Evolutionary conservation across 2,888 invertebrate species (phyloP).

Genomic region (Urechis unicinctus): DNA sequence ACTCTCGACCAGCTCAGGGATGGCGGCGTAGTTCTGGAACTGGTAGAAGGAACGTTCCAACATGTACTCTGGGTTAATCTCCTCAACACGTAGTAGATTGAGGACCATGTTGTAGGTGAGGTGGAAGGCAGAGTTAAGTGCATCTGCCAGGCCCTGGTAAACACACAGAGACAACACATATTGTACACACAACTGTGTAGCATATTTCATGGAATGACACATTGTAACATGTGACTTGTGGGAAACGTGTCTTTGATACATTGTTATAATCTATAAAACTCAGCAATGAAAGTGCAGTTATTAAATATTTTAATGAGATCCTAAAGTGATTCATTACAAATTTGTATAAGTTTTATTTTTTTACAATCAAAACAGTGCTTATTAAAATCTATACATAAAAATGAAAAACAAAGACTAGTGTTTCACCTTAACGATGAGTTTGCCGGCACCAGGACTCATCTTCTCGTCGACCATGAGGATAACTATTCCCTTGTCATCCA

Average conservation of each 20-base stretch:
- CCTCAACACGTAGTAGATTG: conserved; percentile 91
- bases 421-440: conserved; percentile 51
- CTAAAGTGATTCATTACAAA: too few relatives aligned
- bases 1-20: conserved; percentile 77
- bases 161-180: not conserved
- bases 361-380: not conserved
- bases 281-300: too few relatives aligned
- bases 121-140: conserved; percentile 97
- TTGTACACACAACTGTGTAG: too few relatives aligned
- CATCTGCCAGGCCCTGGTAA: conserved; percentile 81
- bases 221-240: too few relatives aligned
- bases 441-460: conserved; percentile 60
- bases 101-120: conserved; percentile 99
- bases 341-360: too few relatives aligned
- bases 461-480: conserved; percentile 98
- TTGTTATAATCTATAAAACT: too few relatives aligned
- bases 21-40: conserved; percentile 94
- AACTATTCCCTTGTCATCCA: conserved; percentile 93
- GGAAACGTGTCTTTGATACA: too few relatives aligned
- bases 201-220: too few relatives aligned
- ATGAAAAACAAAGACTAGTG: not conserved
- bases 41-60: conserved; percentile 96
- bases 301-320: too few relatives aligned
- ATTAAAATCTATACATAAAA: not conserved
- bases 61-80: conserved; percentile 99